A percentile compares a stretch with the other conserved stretches of the same genome.
Conservation (phyloP, 2,797 vertebrate species). For the Champsocephalus esox region DNA sequence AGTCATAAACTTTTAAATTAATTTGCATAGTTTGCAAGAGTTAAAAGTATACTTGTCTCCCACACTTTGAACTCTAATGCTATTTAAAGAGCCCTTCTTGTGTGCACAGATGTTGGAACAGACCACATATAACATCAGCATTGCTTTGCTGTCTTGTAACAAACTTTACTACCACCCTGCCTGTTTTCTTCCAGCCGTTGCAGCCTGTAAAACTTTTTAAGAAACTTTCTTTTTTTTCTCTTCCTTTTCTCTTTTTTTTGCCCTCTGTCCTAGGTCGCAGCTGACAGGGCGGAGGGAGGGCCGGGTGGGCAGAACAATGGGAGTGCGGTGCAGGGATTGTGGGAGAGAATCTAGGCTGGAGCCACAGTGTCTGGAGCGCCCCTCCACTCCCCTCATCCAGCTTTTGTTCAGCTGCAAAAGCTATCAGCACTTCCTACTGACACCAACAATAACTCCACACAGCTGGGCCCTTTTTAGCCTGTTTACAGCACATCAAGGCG, state of each 20-base stretch:
- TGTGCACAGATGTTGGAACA: conserved; percentile 55
- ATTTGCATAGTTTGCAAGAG: not conserved
- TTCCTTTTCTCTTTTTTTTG: conserved; percentile 49
- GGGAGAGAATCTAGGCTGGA: conserved; percentile 92
- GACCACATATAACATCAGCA: conserved; percentile 40
- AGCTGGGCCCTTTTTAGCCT: conserved; percentile 91
- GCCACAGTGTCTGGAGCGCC: conserved; percentile 90
- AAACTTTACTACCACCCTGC: conserved; percentile 66
- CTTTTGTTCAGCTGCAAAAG: conserved; percentile 93
- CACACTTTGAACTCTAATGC: conserved; percentile 22
- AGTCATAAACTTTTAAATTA: not conserved
- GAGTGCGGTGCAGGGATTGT: conserved; percentile 88
- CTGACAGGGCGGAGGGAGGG: conserved; percentile 83
- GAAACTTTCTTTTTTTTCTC: conserved; percentile 59
- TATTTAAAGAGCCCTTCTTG: conserved; percentile 46
- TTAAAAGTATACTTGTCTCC: conserved; percentile 25
- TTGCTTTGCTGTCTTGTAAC: conserved; percentile 56
- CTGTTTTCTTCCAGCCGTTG: conserved; percentile 69
- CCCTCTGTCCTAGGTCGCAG: conserved; percentile 85
- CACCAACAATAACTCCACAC: conserved; percentile 92
- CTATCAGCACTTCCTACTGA: conserved; percentile 92
- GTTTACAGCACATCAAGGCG: conserved; percentile 91
- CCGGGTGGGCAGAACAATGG: conserved; percentile 87
- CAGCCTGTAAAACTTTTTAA: conserved; percentile 77
- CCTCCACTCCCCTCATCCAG: conserved; percentile 89